Base-by-base conservation (phyloP, 2,888 invertebrate genomes). In the Eumerus sabulonum region DNA sequence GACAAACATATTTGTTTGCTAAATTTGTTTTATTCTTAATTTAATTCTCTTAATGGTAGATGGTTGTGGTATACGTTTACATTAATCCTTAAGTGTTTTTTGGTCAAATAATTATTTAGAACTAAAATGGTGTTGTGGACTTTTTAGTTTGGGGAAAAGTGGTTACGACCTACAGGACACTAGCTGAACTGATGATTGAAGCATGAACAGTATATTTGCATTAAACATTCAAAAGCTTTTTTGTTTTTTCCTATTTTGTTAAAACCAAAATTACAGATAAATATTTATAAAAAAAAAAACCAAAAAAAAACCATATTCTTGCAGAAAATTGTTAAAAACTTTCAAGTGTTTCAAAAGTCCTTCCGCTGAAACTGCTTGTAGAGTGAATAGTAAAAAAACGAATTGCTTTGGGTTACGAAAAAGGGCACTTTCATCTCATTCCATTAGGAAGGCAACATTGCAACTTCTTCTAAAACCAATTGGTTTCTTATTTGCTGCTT, bases 401-500 rank as follows among this genome's bases (percentile, higher is more conserved):
- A n/a, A n/a, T n/a, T 83, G 84, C 84, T 84, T 84, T 76, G 83
- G 83, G 81, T 82, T 82, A 68, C 59, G 70, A 79, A 74, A 72
- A 62, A 72, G 7, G 7, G 27, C 79, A 56, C 64, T 83, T 47
- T 72, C 82, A 73, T 57, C 73, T 76, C 81, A 91, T 76, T 92
- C 92, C 90, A 92, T 93, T 91, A 92, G 93, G 92, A 93, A 93
- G 92, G 92, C 92, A 90, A 92, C 93, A 90, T 91, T 93, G 90
- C 92, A 92, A 92, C 91, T 93, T 90, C 91, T 93, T 90, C 91
- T 93, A 91, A 92, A 93, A 91, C 93, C 93, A 90, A 92, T 93
- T 91, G 92, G 93, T 91, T 93, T 93, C 92, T 92, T 93, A 90
- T 93, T 92, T 91, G 93, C 93, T 89, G 93, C 93, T 89, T 93